Conservation (phyloP, 2,888 invertebrate genomes). For the Lycocerus yunnanus region DNA sequence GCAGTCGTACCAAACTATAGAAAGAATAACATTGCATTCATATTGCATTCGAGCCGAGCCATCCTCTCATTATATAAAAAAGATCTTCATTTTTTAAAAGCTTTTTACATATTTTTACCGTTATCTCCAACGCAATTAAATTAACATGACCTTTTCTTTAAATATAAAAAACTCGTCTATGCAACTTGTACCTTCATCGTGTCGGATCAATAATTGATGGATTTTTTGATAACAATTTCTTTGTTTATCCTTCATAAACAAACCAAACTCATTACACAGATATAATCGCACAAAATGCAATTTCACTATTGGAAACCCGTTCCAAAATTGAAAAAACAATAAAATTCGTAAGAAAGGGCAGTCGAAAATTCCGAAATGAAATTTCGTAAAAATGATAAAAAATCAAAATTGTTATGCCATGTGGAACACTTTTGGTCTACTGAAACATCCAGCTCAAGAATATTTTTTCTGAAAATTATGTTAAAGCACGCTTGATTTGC, state of each 20-base stretch:
- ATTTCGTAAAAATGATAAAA: too few species aligned
- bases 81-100: not conserved
- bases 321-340: too few species aligned
- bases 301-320: not conserved
- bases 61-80: not conserved
- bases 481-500: too few species aligned
- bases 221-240: not conserved
- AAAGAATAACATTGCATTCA: conserved; percentile 3
- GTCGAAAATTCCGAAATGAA: too few species aligned
- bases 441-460: too few species aligned
- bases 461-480: too few species aligned
- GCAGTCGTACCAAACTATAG: conserved; percentile 29
- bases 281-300: too few species aligned
- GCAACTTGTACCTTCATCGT: not conserved
- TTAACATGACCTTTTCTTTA: not conserved
- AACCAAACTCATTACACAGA: not conserved
- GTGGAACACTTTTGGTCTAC: too few species aligned
- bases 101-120: not conserved
- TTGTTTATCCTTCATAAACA: not conserved
- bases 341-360: too few species aligned
- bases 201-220: not conserved
- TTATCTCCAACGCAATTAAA: not conserved
- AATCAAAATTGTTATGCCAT: too few species aligned
- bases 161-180: not conserved
- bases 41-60: not conserved